Conservation (phyloP, 2,888 invertebrate species). For the Drymonia ruficornis region DNA sequence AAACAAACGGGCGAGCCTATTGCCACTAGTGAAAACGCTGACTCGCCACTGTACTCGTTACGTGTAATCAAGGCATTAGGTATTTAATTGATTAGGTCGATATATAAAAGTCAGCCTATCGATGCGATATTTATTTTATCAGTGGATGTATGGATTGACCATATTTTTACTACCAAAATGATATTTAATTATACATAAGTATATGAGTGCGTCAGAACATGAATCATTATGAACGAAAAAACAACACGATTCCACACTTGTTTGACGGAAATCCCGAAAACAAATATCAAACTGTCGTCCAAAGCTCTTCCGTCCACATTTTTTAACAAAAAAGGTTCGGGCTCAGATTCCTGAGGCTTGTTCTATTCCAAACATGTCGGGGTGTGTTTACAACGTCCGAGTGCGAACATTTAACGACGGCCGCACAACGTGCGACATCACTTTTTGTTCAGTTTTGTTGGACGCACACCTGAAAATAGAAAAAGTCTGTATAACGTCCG, state of each 20-base stretch:
- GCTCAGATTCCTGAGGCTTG: constrained; percentile 30
- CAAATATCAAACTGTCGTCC: constrained; percentile 1
- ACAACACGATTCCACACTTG: not conserved
- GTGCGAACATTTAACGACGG: constrained; percentile 65
- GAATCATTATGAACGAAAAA: too few relatives aligned
- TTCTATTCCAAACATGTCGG: constrained; percentile 58
- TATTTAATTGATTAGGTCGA: too few relatives aligned
- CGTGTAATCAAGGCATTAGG: too few relatives aligned
- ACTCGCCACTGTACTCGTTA: too few relatives aligned
- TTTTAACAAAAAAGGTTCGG: constrained; percentile 13
- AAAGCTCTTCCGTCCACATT: constrained; percentile 7
- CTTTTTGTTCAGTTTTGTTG: constrained; percentile 71
- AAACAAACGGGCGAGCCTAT: too few relatives aligned
- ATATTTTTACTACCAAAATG: too few relatives aligned
- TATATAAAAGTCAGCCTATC: too few relatives aligned
- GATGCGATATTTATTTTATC: too few relatives aligned
- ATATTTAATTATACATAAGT: too few relatives aligned
- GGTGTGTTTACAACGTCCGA: constrained; percentile 63
- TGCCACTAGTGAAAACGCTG: too few relatives aligned
- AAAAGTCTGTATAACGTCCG: constrained; percentile 35
- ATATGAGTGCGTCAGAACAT: not conserved
- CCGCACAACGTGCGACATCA: constrained; percentile 55
- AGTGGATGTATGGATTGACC: too few relatives aligned
- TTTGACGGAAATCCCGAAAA: not conserved
- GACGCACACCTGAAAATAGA: constrained; percentile 65